A percentile compares a stretch with the other conserved stretches of the same genome.
Evolutionary conservation across 2,113 vertebrate genomes (phyloP).

Genomic region (Stegostoma tigrinum): DNA sequence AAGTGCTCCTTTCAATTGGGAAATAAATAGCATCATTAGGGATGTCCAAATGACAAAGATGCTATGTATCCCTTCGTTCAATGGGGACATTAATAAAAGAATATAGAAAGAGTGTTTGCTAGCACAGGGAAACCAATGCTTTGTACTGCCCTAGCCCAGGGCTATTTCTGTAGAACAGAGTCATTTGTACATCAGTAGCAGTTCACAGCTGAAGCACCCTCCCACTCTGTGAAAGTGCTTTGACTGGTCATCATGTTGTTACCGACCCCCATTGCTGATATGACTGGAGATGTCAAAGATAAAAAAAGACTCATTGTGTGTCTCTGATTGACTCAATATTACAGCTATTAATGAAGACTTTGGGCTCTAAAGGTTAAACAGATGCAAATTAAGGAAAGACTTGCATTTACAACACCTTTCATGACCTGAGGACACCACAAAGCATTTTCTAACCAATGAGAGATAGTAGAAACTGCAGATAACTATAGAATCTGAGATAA

Average conservation of each 20-base stretch:
- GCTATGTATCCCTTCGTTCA: not conserved
- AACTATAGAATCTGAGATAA: too few relatives aligned
- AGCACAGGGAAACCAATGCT: not conserved
- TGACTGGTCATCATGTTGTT: not conserved
- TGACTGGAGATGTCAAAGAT: not conserved
- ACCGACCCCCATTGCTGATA: not conserved
- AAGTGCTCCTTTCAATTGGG: not conserved
- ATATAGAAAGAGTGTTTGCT: not conserved
- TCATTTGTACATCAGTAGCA: not conserved
- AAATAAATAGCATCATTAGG: not conserved
- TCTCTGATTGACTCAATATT: not conserved
- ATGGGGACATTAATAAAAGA: not conserved
- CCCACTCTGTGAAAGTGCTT: not conserved
- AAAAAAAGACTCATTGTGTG: not conserved
- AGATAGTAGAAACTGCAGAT: too few relatives aligned
- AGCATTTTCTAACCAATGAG: not conserved
- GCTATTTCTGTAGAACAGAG: not conserved
- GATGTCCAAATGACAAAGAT: not conserved
- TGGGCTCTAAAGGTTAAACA: not conserved
- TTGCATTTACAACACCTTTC: not conserved
- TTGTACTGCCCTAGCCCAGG: not conserved
- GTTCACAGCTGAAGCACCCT: not conserved
- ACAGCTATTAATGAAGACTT: not conserved
- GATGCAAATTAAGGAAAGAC: not conserved
- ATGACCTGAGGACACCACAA: not conserved